phyloP scores from a whole-genome alignment of 2,888 invertebrate species.

The Pyrrhia umbra region DNA sequence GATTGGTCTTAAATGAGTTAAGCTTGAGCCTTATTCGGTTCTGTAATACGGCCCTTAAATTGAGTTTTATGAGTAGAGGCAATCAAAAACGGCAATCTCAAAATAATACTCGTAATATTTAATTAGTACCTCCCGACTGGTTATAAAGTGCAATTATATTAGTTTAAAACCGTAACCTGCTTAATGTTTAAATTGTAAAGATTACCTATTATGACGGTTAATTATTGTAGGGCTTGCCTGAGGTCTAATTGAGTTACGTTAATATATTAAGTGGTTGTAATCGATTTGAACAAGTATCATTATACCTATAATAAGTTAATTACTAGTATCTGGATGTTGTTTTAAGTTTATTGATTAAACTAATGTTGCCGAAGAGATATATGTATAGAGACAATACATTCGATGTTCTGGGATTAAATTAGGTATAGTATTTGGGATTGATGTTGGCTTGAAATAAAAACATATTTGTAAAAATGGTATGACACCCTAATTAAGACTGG shows the following conservation, averaged over 20 bases:
- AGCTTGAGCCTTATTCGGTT: too few relatives aligned
- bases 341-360: slow-evolving; percentile 7
- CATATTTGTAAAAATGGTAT: too few relatives aligned
- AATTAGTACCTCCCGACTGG: background rate
- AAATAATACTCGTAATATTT: slow-evolving; percentile 9
- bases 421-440: too few relatives aligned
- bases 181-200: slow-evolving; percentile 22
- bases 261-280: slow-evolving; percentile 9
- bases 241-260: background rate
- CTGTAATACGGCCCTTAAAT: background rate
- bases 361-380: too few relatives aligned
- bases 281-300: slow-evolving; percentile 9
- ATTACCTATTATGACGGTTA: slow-evolving; percentile 24
- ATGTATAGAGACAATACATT: too few relatives aligned
- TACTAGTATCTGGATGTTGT: background rate
- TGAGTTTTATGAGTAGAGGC: background rate
- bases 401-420: too few relatives aligned
- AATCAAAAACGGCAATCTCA: background rate
- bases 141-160: slow-evolving; percentile 27
- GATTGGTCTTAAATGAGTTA: too few relatives aligned
- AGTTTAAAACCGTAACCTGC: slow-evolving; percentile 14
- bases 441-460: too few relatives aligned
- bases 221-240: slow-evolving; percentile 22
- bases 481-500: too few relatives aligned
- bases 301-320: background rate